phyloP scores from a whole-genome alignment of 2,888 invertebrate genomes.

The Lithophane socia region DNA sequence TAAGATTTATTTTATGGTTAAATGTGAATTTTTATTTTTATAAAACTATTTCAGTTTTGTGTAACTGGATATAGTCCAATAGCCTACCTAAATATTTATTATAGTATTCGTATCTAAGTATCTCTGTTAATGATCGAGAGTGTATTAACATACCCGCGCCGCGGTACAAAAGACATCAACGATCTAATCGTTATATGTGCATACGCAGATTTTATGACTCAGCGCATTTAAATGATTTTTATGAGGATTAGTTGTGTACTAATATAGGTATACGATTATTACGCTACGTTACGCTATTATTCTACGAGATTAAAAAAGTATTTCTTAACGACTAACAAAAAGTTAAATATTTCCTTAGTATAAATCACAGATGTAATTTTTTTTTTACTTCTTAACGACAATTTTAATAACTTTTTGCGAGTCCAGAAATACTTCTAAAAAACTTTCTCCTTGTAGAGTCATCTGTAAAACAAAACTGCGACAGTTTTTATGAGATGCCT shows the following conservation, averaged over 20 bases:
- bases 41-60: background rate
- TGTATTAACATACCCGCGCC: slow-evolving; percentile 27
- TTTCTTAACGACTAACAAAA: too few species aligned
- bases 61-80: background rate
- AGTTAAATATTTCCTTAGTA: too few species aligned
- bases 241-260: background rate
- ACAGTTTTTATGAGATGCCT: slow-evolving; percentile 81
- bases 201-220: slow-evolving; percentile 36
- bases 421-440: slow-evolving; percentile 28
- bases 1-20: background rate
- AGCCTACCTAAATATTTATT: background rate
- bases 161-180: slow-evolving; percentile 86
- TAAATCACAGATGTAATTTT: too few species aligned
- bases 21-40: background rate
- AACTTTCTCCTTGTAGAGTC: slow-evolving; percentile 75
- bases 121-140: background rate
- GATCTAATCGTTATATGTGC: slow-evolving; percentile 57
- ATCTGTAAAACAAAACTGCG: slow-evolving; percentile 82
- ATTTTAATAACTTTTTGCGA: background rate
- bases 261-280: background rate
- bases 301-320: too few species aligned
- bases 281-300: too few species aligned
- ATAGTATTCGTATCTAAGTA: background rate
- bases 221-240: slow-evolving; percentile 19
- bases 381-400: too few species aligned